These are phyloP conservation scores for Australoheros scitulus DNA, from an alignment of 2,113 vertebrate species.

Conservation along the genomic window DNA sequence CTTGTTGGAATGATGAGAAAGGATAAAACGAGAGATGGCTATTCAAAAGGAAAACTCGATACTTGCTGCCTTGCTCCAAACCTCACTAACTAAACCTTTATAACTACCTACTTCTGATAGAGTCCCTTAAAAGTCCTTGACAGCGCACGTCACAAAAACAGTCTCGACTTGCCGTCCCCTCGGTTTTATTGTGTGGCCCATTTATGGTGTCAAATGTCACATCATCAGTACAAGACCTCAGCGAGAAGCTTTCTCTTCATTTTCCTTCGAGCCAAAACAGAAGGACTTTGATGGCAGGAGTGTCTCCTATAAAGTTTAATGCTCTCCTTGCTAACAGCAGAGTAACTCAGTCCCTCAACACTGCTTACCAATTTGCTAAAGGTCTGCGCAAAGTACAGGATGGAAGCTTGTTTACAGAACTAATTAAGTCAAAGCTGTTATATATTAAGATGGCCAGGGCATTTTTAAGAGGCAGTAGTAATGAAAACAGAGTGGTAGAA, in stretches of 20 bases:
- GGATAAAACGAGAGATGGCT: slow-evolving; percentile 72
- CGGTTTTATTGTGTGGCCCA: slow-evolving; percentile 81
- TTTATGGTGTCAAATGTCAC: slow-evolving; percentile 82
- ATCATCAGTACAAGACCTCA: slow-evolving; percentile 80
- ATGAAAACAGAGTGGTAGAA: slow-evolving; percentile 70
- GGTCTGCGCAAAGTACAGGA: slow-evolving; percentile 59
- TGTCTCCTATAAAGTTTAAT: slow-evolving; percentile 81
- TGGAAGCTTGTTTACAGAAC: slow-evolving; percentile 72
- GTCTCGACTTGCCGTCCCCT: slow-evolving; percentile 81
- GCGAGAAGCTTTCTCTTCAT: slow-evolving; percentile 43
- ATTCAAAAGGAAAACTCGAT: slow-evolving; percentile 80
- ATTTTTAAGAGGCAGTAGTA: slow-evolving; percentile 67
- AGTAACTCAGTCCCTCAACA: slow-evolving; percentile 70
- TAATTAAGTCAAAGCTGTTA: slow-evolving; percentile 80
- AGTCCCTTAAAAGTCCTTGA: slow-evolving; percentile 62
- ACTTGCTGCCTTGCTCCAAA: slow-evolving; percentile 79
- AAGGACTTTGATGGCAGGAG: slow-evolving; percentile 76
- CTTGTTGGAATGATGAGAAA: slow-evolving; percentile 69
- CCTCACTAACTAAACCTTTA: slow-evolving; percentile 78
- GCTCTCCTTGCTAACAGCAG: slow-evolving; percentile 76
- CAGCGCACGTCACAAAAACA: slow-evolving; percentile 74
- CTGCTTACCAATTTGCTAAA: slow-evolving; percentile 70
- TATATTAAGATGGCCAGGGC: slow-evolving; percentile 69
- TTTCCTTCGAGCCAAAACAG: slow-evolving; percentile 77
- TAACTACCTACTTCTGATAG: slow-evolving; percentile 31